Evolutionary conservation across 2,888 invertebrate genomes (phyloP).

Genomic region (Acleris literana): DNA sequence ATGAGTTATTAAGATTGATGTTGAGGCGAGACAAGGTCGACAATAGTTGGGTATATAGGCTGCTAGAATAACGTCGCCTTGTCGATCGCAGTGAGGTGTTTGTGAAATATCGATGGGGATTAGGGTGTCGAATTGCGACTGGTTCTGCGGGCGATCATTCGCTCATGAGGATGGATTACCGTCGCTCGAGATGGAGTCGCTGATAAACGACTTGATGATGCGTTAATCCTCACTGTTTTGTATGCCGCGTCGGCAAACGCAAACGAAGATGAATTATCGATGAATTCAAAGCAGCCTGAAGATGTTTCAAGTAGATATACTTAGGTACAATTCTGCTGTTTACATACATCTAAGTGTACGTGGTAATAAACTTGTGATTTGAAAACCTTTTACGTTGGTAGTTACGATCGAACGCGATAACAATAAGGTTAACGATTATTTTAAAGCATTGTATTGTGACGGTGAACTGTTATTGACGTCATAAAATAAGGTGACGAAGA

Average conservation of each 20-base stretch:
- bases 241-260: slow-evolving; percentile 38
- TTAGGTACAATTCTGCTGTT: too few species aligned
- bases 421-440: slow-evolving; percentile 26
- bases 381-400: slow-evolving; percentile 21
- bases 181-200: slow-evolving; percentile 44
- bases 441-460: slow-evolving; percentile 19
- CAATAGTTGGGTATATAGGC: too few species aligned
- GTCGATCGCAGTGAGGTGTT: slow-evolving; percentile 33
- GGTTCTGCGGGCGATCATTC: slow-evolving; percentile 45
- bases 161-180: slow-evolving; percentile 62
- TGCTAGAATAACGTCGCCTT: not conserved
- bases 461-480: slow-evolving; percentile 20
- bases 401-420: slow-evolving; percentile 18
- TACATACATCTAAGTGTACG: not conserved
- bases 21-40: too few species aligned
- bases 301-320: too few species aligned
- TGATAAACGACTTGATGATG: slow-evolving; percentile 40
- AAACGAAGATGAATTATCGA: slow-evolving; percentile 48
- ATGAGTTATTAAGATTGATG: too few species aligned
- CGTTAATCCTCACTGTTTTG: slow-evolving; percentile 38
- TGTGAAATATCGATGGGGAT: slow-evolving; percentile 50
- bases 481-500: slow-evolving; percentile 34
- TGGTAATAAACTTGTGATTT: not conserved
- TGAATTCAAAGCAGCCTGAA: slow-evolving; percentile 7
- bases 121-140: slow-evolving; percentile 51